Evolutionary conservation across 2,113 vertebrate genomes (phyloP), one percentile per base, ranked within the genome.

Genomic region (Fregetta grallaria): DNA sequence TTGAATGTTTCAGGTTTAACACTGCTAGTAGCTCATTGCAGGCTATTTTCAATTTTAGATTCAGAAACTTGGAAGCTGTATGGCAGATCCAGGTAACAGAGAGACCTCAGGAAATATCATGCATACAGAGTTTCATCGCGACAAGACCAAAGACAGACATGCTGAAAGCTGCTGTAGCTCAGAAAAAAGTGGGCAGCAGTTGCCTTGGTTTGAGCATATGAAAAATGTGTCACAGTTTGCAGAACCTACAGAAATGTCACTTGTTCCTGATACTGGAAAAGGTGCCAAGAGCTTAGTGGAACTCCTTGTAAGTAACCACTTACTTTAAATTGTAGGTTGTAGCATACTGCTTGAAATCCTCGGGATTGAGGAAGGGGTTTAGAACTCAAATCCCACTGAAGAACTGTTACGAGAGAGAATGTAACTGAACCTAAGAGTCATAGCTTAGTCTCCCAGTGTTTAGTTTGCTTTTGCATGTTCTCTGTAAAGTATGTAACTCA

Each of bases 261-360:
- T 96, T 97, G 97, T 88, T 95, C 98, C 95, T 68, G 98, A 98
- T 92, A 96, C 92, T 29, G 98, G 98, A 96, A 98, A 97, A 97
- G 97, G 98, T 96, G 97, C 98, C 87, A 99, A 99, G 97, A 99
- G 98, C 97, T 98, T 99, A 93, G 98, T 98, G 97, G 99, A 99
- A 97, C 98, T 99, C 90, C 99, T 99, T 95, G 99, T 99, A 96
- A 99, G 99, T 99, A 91, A 67, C n/a, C 0, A 0, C 66, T 55
- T 44, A 4, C 17, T 86, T 76, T 4, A 50, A 14, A 2, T 76
- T 87, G 32, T 22, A 5, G 45, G 38, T 19, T 49, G 53, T 52
- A 21, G 65, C 29, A 1, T 20, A 7, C 23, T 36, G 56, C 70
- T 40, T 68, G n/a, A 34, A 27, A 15, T 45, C 53, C 15, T 49